Evolutionary conservation across 2,797 vertebrate species (phyloP), one percentile per base, ranked within the genome.

Genomic region (Leucoraja ocellata): DNA sequence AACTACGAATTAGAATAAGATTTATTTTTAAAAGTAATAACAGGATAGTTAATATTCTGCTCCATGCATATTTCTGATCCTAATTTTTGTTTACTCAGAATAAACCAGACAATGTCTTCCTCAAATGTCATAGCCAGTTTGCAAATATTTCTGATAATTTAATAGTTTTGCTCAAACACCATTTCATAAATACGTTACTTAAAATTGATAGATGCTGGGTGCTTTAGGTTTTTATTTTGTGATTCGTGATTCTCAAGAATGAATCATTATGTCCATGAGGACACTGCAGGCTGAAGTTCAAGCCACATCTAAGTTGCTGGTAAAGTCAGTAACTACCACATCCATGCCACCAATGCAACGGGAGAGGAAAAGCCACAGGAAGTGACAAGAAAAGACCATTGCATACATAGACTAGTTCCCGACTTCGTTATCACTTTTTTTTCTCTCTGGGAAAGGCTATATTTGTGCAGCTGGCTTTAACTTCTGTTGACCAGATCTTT

Each of bases 391-490:
- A 54, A n/a, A 92, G 39, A n/a, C 68, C 71, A 54, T 39, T 92
- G 28, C 73, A 73, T 74, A 36, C 88, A 74, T 91, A 28, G 65
- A 71, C 88, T 91, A 46, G 2, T 91, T 92, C 68, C 39, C n/a
- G 39, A 92, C 71, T 92, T 92, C 21, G 71, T 92, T 76, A 92
- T 92, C 90, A 76, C 54, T 92, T 88, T 73, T 63, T 84, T 61
- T 58, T 91, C 65, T 76, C 71, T 92, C 65, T 92, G 90, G 71
- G 90, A 92, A 92, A 92, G 68, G 68, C 90, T 46, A 28, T 73
- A 91, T 91, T 91, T 91, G 39, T 92, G 71, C 90, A 92, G 90
- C 90, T 92, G 90, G 90, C 90, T 92, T 76, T 92, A 92, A 76
- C 90, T 76, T 76, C 71, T 92, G 71, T 92, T 92, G 90, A 92